Conservation (phyloP, 2,113 vertebrate genomes). For the Paedocypris sp. region DNA sequence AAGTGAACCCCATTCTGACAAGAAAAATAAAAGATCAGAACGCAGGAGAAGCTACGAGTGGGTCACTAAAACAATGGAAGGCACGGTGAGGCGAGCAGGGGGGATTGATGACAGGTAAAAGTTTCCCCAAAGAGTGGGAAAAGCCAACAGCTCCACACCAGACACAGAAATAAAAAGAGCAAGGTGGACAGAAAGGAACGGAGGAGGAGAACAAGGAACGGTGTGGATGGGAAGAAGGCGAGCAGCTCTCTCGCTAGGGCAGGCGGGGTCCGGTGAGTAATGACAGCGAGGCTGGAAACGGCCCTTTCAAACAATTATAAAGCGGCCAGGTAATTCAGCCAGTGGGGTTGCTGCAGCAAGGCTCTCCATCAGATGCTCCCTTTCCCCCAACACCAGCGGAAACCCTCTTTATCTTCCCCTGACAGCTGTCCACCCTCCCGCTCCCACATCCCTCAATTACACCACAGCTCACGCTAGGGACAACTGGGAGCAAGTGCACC, state of each 20-base stretch:
- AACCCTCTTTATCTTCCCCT: constrained; percentile 63
- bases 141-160: background rate
- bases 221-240: background rate
- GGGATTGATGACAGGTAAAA: constrained; percentile 43
- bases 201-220: background rate
- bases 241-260: constrained; percentile 4
- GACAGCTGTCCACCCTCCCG: constrained; percentile 53
- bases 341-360: constrained; percentile 53
- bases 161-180: constrained; percentile 10
- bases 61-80: constrained; percentile 57
- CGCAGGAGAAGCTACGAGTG: constrained; percentile 28
- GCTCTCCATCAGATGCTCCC: constrained; percentile 55
- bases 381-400: constrained; percentile 47
- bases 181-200: constrained; percentile 7
- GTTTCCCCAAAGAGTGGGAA: constrained; percentile 17
- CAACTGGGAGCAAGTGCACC: background rate
- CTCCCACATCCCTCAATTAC: constrained; percentile 57
- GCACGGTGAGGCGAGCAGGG: constrained; percentile 37
- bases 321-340: constrained; percentile 55
- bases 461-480: constrained; percentile 53
- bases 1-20: constrained; percentile 43
- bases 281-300: constrained; percentile 55
- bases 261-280: constrained; percentile 55
- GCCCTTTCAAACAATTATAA: constrained; percentile 65
- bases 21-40: constrained; percentile 36